Evolutionary conservation across 2,113 vertebrate genomes (phyloP).

Genomic region (Phalacrocorax carbo): DNA sequence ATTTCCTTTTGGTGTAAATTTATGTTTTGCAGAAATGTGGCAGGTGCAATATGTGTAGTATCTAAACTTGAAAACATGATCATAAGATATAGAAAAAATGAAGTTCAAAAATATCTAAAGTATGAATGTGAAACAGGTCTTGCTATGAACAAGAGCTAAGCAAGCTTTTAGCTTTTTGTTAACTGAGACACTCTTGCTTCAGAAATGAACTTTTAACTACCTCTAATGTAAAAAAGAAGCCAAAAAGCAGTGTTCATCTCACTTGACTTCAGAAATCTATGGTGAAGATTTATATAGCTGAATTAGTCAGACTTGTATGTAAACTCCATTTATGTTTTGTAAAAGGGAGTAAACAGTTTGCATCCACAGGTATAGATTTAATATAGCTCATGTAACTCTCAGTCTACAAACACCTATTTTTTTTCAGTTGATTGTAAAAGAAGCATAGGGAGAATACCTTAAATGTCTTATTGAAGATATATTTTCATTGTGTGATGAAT

Average conservation of each 20-base stretch:
- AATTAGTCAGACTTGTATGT: not conserved
- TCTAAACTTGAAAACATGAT: not conserved
- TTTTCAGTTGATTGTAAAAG: not conserved
- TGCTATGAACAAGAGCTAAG: not conserved
- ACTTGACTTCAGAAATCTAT: not conserved
- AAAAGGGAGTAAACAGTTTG: not conserved
- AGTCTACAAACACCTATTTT: not conserved
- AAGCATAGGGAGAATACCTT: not conserved
- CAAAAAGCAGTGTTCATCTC: not conserved
- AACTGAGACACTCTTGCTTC: not conserved
- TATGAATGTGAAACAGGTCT: not conserved
- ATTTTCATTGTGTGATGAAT: not conserved
- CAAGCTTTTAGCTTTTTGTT: not conserved
- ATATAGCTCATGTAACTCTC: not conserved
- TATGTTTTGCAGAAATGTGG: not conserved
- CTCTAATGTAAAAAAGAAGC: not conserved
- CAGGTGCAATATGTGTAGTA: not conserved
- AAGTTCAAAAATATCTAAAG: not conserved
- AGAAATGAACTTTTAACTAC: not conserved
- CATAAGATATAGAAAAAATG: not conserved
- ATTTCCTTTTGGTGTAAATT: not conserved
- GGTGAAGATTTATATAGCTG: not conserved
- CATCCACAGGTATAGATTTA: not conserved
- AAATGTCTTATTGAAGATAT: not conserved
- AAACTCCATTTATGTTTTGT: not conserved